These are phyloP conservation scores for Butorides virescens DNA, from an alignment of 2,113 vertebrate genomes.

Conservation along the genomic window DNA sequence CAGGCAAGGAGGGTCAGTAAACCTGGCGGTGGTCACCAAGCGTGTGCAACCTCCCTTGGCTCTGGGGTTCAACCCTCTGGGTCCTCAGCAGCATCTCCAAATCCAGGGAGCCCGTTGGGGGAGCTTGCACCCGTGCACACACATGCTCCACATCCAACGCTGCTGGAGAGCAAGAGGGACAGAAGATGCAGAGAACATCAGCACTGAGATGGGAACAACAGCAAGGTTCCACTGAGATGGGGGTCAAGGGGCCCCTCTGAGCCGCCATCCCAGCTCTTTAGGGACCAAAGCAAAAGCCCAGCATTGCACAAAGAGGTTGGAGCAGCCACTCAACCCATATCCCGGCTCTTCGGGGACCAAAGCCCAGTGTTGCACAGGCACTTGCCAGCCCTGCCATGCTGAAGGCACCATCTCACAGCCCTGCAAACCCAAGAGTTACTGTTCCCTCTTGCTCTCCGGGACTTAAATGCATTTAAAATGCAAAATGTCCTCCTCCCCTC, in stretches of 20 bases:
- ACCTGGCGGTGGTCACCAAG: background rate
- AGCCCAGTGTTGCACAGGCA: background rate
- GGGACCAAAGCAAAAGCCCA: background rate
- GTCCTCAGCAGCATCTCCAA: background rate
- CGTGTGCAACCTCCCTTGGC: background rate
- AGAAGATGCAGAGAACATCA: background rate
- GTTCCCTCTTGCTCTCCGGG: background rate
- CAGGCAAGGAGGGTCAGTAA: background rate
- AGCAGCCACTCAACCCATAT: fast-evolving
- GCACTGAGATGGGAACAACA: background rate
- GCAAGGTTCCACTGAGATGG: background rate
- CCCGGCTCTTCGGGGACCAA: background rate
- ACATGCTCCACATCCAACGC: fast-evolving
- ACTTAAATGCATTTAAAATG: background rate
- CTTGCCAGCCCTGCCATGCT: background rate
- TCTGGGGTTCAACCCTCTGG: background rate
- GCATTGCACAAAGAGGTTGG: background rate
- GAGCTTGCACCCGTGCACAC: fast-evolving
- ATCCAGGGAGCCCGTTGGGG: background rate
- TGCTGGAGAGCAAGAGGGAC: background rate
- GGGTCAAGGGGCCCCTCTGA: background rate
- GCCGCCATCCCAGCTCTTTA: fast-evolving
- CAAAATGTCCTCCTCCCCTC: slow-evolving; percentile 12
- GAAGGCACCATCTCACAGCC: background rate
- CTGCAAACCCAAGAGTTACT: background rate